These are phyloP conservation scores for Excalfactoria chinensis DNA, from an alignment of 2,113 vertebrate species.

Conservation along the genomic window DNA sequence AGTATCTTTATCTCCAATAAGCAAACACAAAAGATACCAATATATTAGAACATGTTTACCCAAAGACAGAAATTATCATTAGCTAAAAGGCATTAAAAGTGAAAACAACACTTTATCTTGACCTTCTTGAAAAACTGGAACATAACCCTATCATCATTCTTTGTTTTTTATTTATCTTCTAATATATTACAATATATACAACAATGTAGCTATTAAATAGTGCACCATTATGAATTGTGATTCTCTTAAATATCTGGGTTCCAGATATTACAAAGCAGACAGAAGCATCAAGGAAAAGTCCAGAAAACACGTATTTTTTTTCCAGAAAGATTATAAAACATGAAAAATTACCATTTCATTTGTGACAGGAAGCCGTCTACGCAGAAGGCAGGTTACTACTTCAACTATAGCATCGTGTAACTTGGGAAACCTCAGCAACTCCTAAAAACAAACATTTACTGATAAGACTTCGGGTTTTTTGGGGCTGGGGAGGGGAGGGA, in stretches of 20 bases:
- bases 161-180: not conserved
- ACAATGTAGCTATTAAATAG: not conserved
- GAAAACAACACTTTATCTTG: not conserved
- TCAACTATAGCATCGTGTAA: conserved; percentile 98
- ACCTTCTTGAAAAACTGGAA: not conserved
- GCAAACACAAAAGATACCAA: not conserved
- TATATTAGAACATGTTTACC: not conserved
- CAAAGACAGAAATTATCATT: not conserved
- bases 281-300: not conserved
- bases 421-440: conserved; percentile 95
- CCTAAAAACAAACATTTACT: conserved; percentile 75
- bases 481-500: not conserved
- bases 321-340: not conserved
- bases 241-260: not conserved
- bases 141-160: rapidly evolving
- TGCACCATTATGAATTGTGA: not conserved
- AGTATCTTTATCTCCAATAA: not conserved
- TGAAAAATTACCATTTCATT: conserved; percentile 92
- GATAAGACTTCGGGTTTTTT: not conserved
- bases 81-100: not conserved
- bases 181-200: not conserved
- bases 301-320: not conserved
- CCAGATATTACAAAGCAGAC: not conserved
- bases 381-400: conserved; percentile 95
- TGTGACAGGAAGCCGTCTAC: conserved; percentile 93